phyloP scores from a whole-genome alignment of 1,140 invertebrate species.

The Drosophila carrolli region DNA sequence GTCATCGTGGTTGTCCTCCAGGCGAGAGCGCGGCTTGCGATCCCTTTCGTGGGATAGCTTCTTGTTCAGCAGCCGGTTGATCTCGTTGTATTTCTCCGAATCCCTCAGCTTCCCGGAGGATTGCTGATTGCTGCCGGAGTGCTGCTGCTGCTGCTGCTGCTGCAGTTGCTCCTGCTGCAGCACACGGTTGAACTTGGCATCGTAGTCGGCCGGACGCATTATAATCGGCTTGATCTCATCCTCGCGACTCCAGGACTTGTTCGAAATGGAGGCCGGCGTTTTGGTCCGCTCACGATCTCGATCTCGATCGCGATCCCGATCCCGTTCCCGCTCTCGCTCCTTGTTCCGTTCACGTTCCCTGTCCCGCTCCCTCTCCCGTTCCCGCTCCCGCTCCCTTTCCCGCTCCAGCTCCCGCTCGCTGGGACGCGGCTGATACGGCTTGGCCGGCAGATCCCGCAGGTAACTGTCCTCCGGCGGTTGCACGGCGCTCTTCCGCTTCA shows the following conservation, averaged over 20 bases:
- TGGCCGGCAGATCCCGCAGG: slow-evolving; percentile 74
- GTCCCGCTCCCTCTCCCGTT: slow-evolving; percentile 19
- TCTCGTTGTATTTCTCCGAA: slow-evolving; percentile 77
- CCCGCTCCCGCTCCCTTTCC: slow-evolving; percentile 32
- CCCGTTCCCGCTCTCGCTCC: slow-evolving; percentile 32
- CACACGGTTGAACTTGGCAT: slow-evolving; percentile 80
- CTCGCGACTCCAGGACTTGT: slow-evolving; percentile 70
- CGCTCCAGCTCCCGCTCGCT: slow-evolving; percentile 48
- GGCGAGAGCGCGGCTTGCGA: slow-evolving; percentile 49
- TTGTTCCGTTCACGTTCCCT: slow-evolving; percentile 47
- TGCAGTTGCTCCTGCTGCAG: slow-evolving; percentile 68
- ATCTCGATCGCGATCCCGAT: slow-evolving; percentile 12
- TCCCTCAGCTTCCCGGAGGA: slow-evolving; percentile 61
- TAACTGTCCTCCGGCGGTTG: slow-evolving; percentile 82
- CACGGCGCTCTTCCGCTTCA: slow-evolving; percentile 75
- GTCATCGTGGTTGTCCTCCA: slow-evolving; percentile 60
- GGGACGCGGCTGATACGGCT: slow-evolving; percentile 71
- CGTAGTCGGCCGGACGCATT: slow-evolving; percentile 79
- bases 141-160: slow-evolving; percentile 8
- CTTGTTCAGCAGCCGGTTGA: slow-evolving; percentile 76
- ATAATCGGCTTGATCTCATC: slow-evolving; percentile 82
- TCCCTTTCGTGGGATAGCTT: slow-evolving; percentile 58
- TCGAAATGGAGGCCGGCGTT: slow-evolving; percentile 53
- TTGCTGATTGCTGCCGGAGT: neutral
- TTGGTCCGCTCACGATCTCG: slow-evolving; percentile 59